Conservation (phyloP, 2,797 vertebrate genomes). For the Prionace glauca region DNA sequence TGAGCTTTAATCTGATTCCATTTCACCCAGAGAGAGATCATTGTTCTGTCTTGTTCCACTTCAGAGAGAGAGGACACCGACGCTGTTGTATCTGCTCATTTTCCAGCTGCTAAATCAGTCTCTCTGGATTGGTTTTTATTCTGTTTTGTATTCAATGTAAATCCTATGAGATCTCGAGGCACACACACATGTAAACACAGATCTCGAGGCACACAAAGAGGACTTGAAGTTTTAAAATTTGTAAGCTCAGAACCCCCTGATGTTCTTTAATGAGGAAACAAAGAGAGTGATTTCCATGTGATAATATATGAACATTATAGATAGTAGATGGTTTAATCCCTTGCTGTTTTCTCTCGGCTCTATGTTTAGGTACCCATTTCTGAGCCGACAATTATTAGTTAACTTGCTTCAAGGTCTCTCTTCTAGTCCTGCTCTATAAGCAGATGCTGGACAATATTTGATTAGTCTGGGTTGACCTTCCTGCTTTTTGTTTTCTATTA, state of each 20-base stretch:
- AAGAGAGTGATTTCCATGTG: background rate
- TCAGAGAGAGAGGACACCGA: background rate
- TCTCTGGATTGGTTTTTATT: background rate
- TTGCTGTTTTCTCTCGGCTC: background rate
- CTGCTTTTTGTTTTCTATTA: background rate
- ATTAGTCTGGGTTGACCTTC: background rate
- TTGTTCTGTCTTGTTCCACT: too few species aligned
- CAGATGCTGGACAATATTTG: background rate
- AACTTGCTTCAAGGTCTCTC: background rate
- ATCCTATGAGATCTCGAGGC: too few species aligned
- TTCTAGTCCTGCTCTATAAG: background rate
- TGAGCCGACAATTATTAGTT: background rate
- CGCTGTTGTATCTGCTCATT: background rate
- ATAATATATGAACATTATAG: background rate
- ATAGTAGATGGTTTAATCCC: background rate
- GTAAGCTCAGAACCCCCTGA: background rate
- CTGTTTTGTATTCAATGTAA: background rate
- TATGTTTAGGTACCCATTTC: too few species aligned
- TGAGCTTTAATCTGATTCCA: background rate
- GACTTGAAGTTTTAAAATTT: background rate
- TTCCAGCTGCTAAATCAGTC: background rate
- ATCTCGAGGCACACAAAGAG: too few species aligned
- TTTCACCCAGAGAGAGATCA: background rate
- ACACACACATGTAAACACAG: background rate
- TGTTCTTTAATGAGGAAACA: background rate